These are phyloP conservation scores for Xestia c-nigrum DNA, from an alignment of 2,888 invertebrate species.

Conservation along the genomic window DNA sequence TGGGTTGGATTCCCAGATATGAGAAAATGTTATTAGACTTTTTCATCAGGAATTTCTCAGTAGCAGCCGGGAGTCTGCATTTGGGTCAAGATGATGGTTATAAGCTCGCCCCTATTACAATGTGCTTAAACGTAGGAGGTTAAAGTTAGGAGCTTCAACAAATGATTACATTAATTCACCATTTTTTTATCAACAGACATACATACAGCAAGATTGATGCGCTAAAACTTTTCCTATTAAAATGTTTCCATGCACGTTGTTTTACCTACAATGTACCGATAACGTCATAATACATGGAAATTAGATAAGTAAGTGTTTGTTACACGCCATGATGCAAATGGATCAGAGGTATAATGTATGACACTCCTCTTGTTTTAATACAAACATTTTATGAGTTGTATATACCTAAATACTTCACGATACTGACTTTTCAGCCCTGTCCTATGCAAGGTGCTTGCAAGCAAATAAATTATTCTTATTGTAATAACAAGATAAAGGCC, in stretches of 20 bases:
- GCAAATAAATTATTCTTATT: too few species aligned
- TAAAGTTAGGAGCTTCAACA: neutral
- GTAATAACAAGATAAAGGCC: too few species aligned
- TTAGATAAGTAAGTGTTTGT: conserved; percentile 43
- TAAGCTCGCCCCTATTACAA: neutral
- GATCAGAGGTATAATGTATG: conserved; percentile 27
- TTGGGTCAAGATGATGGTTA: neutral
- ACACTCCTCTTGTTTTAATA: too few species aligned
- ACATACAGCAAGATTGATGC: neutral
- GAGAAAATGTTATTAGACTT: neutral
- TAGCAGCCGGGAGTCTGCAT: neutral
- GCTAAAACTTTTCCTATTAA: neutral
- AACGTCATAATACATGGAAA: conserved; percentile 20
- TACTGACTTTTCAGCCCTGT: too few species aligned
- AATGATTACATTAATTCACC: neutral
- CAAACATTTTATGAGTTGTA: too few species aligned
- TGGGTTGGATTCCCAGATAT: neutral
- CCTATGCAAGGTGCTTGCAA: too few species aligned
- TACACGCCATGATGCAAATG: conserved; percentile 16
- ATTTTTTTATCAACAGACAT: neutral
- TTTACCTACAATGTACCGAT: conserved; percentile 34
- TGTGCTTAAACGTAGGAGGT: neutral
- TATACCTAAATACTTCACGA: too few species aligned
- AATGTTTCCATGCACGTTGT: neutral
- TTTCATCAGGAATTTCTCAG: neutral